Percentiles rank a stretch among this genome's conserved stretches.
These are phyloP conservation scores for Pteruthius melanotis DNA, from an alignment of 2,113 vertebrate genomes.

Conservation along the genomic window DNA sequence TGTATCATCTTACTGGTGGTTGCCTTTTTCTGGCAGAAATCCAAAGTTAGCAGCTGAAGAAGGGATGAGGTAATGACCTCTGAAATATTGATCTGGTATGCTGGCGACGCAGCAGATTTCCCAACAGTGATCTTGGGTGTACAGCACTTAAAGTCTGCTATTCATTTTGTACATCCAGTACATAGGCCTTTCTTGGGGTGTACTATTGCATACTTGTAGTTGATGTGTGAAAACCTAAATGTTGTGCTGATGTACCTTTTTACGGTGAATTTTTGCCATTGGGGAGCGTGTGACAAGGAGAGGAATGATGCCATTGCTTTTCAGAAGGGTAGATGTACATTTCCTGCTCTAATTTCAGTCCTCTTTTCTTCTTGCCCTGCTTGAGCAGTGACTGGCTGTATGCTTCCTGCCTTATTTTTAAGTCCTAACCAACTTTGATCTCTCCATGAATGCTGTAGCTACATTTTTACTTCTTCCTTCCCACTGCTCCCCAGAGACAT, in stretches of 20 bases:
- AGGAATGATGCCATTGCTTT: neutral
- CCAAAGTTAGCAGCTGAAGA: conserved; percentile 51
- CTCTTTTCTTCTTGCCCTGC: neutral
- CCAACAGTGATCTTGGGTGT: neutral
- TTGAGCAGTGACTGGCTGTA: neutral
- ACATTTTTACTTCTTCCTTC: neutral
- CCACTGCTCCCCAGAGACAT: neutral
- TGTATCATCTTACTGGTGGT: conserved; percentile 19
- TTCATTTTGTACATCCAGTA: neutral
- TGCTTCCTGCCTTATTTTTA: neutral
- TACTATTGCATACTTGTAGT: neutral
- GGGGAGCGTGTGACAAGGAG: neutral
- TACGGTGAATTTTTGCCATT: neutral
- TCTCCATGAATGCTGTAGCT: neutral
- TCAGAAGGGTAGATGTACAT: neutral
- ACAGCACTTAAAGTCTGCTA: neutral
- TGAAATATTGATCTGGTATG: conserved; percentile 66
- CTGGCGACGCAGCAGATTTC: conserved; percentile 41
- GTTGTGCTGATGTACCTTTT: neutral
- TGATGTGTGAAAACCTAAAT: neutral
- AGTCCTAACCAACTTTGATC: neutral
- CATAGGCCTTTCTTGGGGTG: neutral
- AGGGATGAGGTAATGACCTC: conserved; percentile 66
- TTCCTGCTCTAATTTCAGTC: neutral
- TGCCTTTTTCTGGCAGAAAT: conserved; percentile 40